These are phyloP conservation scores for Caprella mutica DNA, from an alignment of 2,888 invertebrate species.

Conservation along the genomic window DNA sequence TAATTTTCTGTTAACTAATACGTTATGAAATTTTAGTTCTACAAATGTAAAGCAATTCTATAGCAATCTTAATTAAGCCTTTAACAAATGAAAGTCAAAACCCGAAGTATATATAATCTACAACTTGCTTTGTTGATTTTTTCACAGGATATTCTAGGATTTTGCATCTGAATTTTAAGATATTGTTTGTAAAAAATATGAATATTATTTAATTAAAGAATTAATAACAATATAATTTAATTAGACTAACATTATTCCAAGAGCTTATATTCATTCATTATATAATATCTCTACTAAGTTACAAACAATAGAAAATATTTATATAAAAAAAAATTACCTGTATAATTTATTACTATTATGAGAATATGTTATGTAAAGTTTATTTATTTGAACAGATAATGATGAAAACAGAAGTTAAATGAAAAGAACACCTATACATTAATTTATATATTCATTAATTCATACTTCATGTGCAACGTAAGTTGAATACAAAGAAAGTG, in stretches of 20 bases:
- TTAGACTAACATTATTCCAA: neutral
- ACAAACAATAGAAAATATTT: neutral
- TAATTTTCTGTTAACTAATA: no score
- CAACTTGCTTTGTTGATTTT: neutral
- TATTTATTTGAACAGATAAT: neutral
- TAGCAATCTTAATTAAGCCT: no score
- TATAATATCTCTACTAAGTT: neutral
- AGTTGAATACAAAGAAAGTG: no score
- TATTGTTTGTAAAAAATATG: neutral
- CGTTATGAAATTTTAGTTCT: no score
- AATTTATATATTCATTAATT: neutral
- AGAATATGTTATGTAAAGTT: neutral
- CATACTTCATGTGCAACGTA: no score
- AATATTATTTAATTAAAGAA: neutral
- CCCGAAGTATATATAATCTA: no score
- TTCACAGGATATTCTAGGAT: neutral
- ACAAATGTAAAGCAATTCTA: no score
- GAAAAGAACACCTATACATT: neutral
- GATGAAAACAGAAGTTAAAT: neutral
- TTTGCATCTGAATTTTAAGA: neutral
- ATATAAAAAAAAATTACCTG: neutral
- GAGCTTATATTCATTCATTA: neutral
- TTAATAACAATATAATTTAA: neutral
- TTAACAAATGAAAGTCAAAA: no score
- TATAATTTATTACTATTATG: neutral